Percentiles rank a stretch among this genome's conserved stretches.
Evolutionary conservation across 2,888 invertebrate genomes (phyloP).

Genomic region (Trissoscelio sp.): DNA sequence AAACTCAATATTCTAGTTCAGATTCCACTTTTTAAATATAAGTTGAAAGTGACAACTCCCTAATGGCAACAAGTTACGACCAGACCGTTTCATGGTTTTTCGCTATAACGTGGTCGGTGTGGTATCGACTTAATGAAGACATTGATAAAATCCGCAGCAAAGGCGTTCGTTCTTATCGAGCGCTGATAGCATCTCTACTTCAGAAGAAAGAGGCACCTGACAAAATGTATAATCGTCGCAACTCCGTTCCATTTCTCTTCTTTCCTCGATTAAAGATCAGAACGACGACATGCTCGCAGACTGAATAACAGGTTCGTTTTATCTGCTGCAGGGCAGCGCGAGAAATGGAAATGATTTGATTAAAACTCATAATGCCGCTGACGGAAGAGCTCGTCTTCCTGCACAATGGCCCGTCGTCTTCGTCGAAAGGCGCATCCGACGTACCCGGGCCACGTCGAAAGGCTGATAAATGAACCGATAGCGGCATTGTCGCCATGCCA

Average conservation of each 20-base stretch:
- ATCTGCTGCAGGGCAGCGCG: constrained; percentile 61
- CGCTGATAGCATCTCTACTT: constrained; percentile 48
- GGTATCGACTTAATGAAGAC: constrained; percentile 47
- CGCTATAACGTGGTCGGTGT: no score
- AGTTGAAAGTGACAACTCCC: no score
- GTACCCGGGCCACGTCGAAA: constrained; percentile 72
- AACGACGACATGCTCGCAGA: constrained; percentile 42
- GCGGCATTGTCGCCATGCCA: constrained; percentile 79
- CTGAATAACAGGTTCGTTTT: constrained; percentile 64
- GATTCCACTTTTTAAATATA: no score
- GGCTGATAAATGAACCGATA: constrained; percentile 83
- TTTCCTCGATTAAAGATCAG: constrained; percentile 71
- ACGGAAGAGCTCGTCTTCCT: constrained; percentile 75
- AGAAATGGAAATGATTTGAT: constrained; percentile 77
- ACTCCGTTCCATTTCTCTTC: constrained; percentile 85
- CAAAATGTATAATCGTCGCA: constrained; percentile 70
- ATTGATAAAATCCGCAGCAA: constrained; percentile 50
- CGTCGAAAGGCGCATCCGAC: constrained; percentile 69
- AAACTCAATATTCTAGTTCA: no score
- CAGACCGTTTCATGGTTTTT: no score
- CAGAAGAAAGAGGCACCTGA: constrained; percentile 66
- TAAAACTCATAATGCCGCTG: constrained; percentile 80
- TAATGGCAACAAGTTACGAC: no score
- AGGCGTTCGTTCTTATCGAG: constrained; percentile 47
- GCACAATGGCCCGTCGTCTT: constrained; percentile 75